Base-by-base conservation (phyloP, 2,797 vertebrate genomes). In the Mus caroli region DNA sequence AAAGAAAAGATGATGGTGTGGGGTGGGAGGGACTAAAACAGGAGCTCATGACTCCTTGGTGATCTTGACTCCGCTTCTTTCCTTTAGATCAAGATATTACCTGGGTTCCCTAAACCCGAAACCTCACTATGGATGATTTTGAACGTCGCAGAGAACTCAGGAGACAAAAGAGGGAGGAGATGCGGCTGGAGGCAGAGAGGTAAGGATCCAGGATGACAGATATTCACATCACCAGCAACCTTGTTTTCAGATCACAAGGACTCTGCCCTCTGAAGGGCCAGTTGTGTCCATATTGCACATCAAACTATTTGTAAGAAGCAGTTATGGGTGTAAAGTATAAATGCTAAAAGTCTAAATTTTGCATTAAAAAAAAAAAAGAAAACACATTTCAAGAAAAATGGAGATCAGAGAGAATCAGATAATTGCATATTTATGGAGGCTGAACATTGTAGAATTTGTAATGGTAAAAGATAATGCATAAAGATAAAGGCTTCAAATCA, bases 161-260 rank as follows among this genome's bases (percentile, higher is more conserved):
- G 98, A 99, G 99, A 98, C 99, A 99, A 98, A 99, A 99, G 98
- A 99, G 99, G 24, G 99, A 99, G 98, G 99, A 99, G 98, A 99
- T 99, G 99, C 99, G 99, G 26, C 98, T 99, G 71, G 99, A 99
- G 98, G 99, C 99, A 10, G 99, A 99, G 97, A 99, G 99, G 99
- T 99, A 98, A 99, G 95, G 92, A 60, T 0, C 24, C 83, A 0
- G 2, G 0, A 15, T 82, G 76, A 89, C 90, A 92, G 78, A 28
- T 4, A 0, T 22, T 52, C 58, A 14, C 6, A 2, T 52, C 58
- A 22, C 50, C 69, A 26, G 37, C 40, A 69, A 1, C 13, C 13
- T 64, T 52, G 62, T 3, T 46, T 69, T 79, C 77, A 8, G 43
- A 14, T 52, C 90, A 67, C 31, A 11, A 7, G 75, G 84, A 26